Evolutionary conservation across 2,888 invertebrate species (phyloP), one percentile per base, ranked within the genome.

Genomic region (Iselma pallidipennis): DNA sequence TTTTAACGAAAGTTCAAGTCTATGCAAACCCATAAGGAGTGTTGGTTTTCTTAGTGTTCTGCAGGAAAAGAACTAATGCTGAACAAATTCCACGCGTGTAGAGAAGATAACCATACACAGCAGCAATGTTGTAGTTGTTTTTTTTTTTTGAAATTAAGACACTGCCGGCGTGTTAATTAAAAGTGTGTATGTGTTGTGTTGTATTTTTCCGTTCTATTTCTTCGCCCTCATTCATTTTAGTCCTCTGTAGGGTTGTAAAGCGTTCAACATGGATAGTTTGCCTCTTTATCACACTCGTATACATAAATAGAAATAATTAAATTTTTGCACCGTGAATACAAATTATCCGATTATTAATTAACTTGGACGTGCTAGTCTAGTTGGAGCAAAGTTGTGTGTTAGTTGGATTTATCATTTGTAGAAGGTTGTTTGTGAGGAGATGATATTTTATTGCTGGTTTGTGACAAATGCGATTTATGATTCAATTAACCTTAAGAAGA

Each of bases 151-250:
- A 66, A 71, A 71, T 70, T 67, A 70, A 70, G 67, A 71, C 66
- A 64, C 56, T 58, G 66, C 58, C 67, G 69, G 68, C 69, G 70
- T 71, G 72, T 71, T 74, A 74, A 74, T 72, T 74, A 72, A 70
- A 69, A 71, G 64, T 66, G 63, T 60, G 66, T 62, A 63, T 68
- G 63, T 66, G 63, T 66, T 66, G 67, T 70, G 67, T 68, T 65
- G 14, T 62, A 55, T 62, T 58, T 62, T 62, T 55, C 31, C 6
- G 16, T 37, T 37, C 2, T 2, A 37, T 37, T 37, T 16, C 37
- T 7, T n/a, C n/a, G n/a, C n/a, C 37, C 16, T 7, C 37, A 37
- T 42, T 21, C 19, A 42, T 42, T 42, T 19, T 21, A 21, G 21
- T 37, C 10, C 42, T 42, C 42, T 42, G 21, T 16, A 42, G 42